Evolutionary conservation across 2,888 invertebrate genomes (phyloP), one percentile per base, ranked within the genome.

Genomic region (Clepsis dumicolana): DNA sequence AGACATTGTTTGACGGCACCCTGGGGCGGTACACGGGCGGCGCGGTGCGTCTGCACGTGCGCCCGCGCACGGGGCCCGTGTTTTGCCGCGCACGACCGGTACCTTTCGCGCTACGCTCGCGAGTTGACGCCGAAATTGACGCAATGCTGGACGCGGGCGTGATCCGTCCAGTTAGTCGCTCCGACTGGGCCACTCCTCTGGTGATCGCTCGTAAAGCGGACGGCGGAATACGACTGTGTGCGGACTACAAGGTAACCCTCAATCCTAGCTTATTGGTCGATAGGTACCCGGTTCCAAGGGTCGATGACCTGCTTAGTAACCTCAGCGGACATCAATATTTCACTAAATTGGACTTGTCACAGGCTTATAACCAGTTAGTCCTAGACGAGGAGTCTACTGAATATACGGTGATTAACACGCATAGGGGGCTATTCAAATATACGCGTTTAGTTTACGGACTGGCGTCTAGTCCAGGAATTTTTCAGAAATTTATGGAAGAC

Each of bases 371-470:
- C 25, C 69, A 64, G 32, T 7, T 64, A 21, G 16, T 48, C 4
- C 18, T 69, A 27, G 60, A 53, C 4, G 60, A 44, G 21, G 7
- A n/a, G n/a, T 59, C 25, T 24, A 64, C 14, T 14, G 16, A 10
- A 12, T 57, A 32, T 16, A 25, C 60, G 18, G 21, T 65, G 2
- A 62, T 68, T 12, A 56, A 68, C 35, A 64, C 62, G 29, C 53
- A 41, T 35, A 57, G 16, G 8, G 29, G 18, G n/a, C 27, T 18
- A 27, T 57, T 57, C 41, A 63, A 1, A 29, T 56, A 32, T 14
- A 59, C 2, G 70, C 72, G 35, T 48, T 66, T 0, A 75, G 72
- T 63, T 71, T 68, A 4, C 72, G 69, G 27, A 67, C 73, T 14
- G 3, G n/a, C 53, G 5, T 60, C 38, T n/a, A n/a, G n/a, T n/a